Evolutionary conservation across 2,113 vertebrate genomes (phyloP), one percentile per base, ranked within the genome.

Genomic region (Ceyx melanurus): DNA sequence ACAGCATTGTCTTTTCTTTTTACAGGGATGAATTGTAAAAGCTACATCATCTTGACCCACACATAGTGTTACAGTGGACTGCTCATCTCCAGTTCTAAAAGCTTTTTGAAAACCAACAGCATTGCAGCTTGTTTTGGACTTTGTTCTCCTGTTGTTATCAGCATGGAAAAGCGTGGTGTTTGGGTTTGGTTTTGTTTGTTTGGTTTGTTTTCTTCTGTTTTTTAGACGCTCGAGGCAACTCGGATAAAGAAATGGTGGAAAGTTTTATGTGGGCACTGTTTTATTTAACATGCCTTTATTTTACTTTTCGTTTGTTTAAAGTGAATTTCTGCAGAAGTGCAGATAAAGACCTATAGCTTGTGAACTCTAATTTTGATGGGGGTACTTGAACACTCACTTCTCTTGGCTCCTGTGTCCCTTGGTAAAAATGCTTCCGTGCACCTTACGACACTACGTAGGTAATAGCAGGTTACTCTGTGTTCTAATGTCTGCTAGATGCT

Each of bases 11-110:
- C 97, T 94, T 97, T 96, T 96, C 42, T 90, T 82, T 93, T 94
- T 90, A 43, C 98, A 99, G 99, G 98, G 99, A 99, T 98, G 99
- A 99, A 98, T 98, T 99, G 92, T 99, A 98, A 99, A 98, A 97
- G 96, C 97, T 96, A 93, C 97, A 76, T 97, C 97, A 96, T 96
- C 97, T 97, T 97, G 97, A 97, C 94, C 97, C 93, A 97, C 97
- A 95, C 95, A 91, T 97, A 97, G 95, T 97, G 96, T 97, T 97
- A 95, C 97, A 97, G 97, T 95, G 97, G 97, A 98, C 97, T 97
- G 97, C 90, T 98, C 97, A 97, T 95, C 97, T 98, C 97, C 97
- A 94, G 97, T 97, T 98, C 96, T 98, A 97, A 97, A 96, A 98
- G 98, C 98, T 97, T 98, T 97, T 96, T 97, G 98, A 98, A 98